Percentiles rank a stretch among this genome's conserved stretches.
These are phyloP conservation scores for Phaethon lepturus DNA, from an alignment of 2,113 vertebrate species.

Conservation along the genomic window DNA sequence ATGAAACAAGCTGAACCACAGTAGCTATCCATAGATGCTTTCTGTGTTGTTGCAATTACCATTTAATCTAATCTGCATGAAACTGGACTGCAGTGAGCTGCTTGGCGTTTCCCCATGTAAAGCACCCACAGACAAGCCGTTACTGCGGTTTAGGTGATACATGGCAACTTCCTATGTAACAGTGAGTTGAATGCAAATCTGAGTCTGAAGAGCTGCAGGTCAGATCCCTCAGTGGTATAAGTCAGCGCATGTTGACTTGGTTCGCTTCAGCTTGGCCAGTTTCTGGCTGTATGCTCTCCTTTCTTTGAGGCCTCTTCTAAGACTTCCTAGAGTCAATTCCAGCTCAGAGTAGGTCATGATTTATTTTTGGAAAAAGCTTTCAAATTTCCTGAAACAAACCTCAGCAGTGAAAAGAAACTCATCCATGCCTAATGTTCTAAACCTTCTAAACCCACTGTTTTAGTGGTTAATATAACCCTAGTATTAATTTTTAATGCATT, in stretches of 20 bases:
- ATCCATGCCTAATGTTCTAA: not conserved
- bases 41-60: not conserved
- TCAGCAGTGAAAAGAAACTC: not conserved
- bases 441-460: not conserved
- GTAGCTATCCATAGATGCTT: not conserved
- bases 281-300: not conserved
- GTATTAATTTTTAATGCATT: not conserved
- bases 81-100: not conserved
- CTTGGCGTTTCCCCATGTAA: not conserved
- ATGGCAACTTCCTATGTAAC: rapidly evolving
- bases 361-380: not conserved
- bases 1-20: not conserved
- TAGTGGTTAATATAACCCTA: not conserved
- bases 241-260: rapidly evolving
- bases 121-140: not conserved
- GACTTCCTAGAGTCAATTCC: not conserved
- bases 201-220: not conserved
- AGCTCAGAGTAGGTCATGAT: not conserved
- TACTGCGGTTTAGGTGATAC: not conserved
- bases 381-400: not conserved
- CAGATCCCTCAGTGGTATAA: not conserved
- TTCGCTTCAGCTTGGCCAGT: not conserved
- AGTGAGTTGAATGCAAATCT: not conserved
- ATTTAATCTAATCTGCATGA: not conserved
- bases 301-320: not conserved